phyloP scores from a whole-genome alignment of 2,797 vertebrate species.

The Fistularia tabacaria region DNA sequence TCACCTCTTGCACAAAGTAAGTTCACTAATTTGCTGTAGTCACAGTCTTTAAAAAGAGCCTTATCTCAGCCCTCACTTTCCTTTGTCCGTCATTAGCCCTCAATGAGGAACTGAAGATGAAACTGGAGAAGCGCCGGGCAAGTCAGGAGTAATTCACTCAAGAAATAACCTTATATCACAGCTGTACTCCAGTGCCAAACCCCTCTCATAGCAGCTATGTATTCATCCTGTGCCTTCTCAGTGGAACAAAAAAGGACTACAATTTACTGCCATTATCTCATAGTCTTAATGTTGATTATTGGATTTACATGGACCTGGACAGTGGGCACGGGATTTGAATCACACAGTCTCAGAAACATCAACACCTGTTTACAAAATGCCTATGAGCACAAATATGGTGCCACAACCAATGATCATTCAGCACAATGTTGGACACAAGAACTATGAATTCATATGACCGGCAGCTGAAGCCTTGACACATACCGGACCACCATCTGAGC shows the following conservation, averaged over 20 bases:
- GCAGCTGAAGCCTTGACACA: constrained; percentile 31
- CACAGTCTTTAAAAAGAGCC: background rate
- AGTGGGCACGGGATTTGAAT: constrained; percentile 20
- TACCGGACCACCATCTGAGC: constrained; percentile 40
- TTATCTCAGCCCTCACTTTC: background rate
- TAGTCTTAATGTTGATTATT: constrained; percentile 10
- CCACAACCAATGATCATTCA: constrained; percentile 6
- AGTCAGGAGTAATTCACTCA: constrained; percentile 67
- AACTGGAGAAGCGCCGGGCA: constrained; percentile 76
- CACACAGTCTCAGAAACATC: background rate
- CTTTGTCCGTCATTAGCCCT: constrained; percentile 58
- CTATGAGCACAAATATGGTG: constrained; percentile 12
- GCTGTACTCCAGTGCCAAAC: constrained; percentile 44
- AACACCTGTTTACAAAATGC: constrained; percentile 43
- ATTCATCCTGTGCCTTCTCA: constrained; percentile 70
- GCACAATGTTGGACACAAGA: constrained; percentile 7
- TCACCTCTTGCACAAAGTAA: constrained; percentile 74
- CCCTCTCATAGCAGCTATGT: constrained; percentile 46
- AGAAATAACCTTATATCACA: constrained; percentile 15
- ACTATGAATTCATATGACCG: constrained; percentile 4
- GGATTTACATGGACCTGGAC: constrained; percentile 15
- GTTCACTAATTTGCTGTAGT: constrained; percentile 11
- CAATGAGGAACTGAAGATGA: constrained; percentile 78
- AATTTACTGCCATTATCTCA: constrained; percentile 18
- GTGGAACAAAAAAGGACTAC: constrained; percentile 45